Conservation (phyloP, 2,888 invertebrate species). For the Acronicta leporina region DNA sequence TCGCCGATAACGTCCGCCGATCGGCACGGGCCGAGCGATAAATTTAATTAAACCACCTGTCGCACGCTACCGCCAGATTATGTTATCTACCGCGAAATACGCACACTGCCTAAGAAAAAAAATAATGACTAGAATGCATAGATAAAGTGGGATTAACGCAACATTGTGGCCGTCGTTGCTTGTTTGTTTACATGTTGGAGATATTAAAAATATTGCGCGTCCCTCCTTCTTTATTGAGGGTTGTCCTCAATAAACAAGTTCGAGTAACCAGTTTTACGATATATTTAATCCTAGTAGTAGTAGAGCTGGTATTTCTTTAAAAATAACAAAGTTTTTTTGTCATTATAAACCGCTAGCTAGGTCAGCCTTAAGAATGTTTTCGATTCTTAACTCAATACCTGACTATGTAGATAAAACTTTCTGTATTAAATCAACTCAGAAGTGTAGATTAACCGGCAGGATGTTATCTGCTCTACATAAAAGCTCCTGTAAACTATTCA, state of each 20-base stretch:
- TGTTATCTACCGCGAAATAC: slow-evolving; percentile 73
- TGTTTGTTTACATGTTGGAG: slow-evolving; percentile 41
- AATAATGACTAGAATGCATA: slow-evolving; percentile 57
- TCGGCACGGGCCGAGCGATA: slow-evolving; percentile 69
- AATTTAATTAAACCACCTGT: slow-evolving; percentile 81
- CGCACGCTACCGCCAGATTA: slow-evolving; percentile 65
- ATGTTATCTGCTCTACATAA: slow-evolving; percentile 21
- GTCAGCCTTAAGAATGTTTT: slow-evolving; percentile 13
- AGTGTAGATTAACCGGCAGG: slow-evolving; percentile 11
- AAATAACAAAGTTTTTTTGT: slow-evolving; percentile 18
- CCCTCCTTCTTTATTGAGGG: slow-evolving; percentile 32
- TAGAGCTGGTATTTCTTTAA: slow-evolving; percentile 10
- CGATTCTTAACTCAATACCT: background rate
- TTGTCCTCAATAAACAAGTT: slow-evolving; percentile 35
- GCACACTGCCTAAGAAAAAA: slow-evolving; percentile 51
- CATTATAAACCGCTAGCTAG: slow-evolving; percentile 26
- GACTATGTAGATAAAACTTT: background rate
- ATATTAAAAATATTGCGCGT: slow-evolving; percentile 44
- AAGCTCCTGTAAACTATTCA: slow-evolving; percentile 19
- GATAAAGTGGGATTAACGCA: slow-evolving; percentile 60
- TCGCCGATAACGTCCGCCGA: slow-evolving; percentile 60
- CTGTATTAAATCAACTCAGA: background rate
- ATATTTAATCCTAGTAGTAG: slow-evolving; percentile 24
- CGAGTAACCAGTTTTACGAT: slow-evolving; percentile 17
- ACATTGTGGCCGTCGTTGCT: slow-evolving; percentile 40